Evolutionary conservation across 1,140 invertebrate species (phyloP), one percentile per base, ranked within the genome.

Genomic region (Cardiocondyla obscurior): DNA sequence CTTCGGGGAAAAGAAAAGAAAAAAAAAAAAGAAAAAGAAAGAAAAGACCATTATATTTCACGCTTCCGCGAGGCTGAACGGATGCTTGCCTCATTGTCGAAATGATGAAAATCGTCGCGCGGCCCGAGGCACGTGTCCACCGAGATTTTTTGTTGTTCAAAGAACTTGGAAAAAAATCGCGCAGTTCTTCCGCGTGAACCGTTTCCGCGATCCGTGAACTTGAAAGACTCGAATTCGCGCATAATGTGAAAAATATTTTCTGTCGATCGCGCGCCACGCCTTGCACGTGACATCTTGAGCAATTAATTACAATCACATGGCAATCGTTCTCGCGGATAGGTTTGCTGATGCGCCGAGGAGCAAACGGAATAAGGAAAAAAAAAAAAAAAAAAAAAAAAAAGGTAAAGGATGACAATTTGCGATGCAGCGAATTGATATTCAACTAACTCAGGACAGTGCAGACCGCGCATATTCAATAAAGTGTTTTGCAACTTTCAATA

Each of bases 401-500:
- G n/a, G n/a, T n/a, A n/a, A n/a, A n/a, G n/a, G 60, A 65, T 16
- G 49, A 77, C 51, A 67, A 28, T 51, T 51, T 6, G 16, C 30
- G 19, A 58, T 44, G 3, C 39, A 46, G 39, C n/a, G 22, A 67
- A 53, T 69, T 79, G 19, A 79, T 79, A 79, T 79, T 79, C 74
- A 79, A 55, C 1, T 39, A 49, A 49, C 58, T 76, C 19, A 69
- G 16, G 22, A 12, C 25, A 25, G 33, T 1, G 22, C 28, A n/a
- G 30, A 12, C 33, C 25, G 7, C n/a, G 74, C 74, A 79, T 79
- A 79, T 79, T 67, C 16, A 77, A 53, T 19, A 30, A 79, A 62
- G 19, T 28, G 39, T 67, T 51, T 51, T 53, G 22, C 62, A 25
- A 53, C 28, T 69, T 69, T 79, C 33, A 69, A 79, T 53, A 67